phyloP scores from a whole-genome alignment of 1,140 invertebrate genomes.

The Maconellicoccus hirsutus region DNA sequence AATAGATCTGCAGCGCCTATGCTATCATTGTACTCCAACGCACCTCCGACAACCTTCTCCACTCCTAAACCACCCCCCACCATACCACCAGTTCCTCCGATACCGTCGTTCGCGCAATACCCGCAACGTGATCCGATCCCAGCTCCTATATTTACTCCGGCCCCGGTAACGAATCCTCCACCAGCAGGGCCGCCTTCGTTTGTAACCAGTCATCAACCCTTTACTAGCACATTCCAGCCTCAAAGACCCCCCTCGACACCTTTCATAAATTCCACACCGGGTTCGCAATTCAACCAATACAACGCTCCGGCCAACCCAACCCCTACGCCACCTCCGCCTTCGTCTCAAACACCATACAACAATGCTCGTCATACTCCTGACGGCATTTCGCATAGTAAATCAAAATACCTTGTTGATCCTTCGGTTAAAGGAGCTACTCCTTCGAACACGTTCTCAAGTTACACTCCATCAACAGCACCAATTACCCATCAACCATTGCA shows the following conservation, averaged over 20 bases:
- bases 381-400: not conserved
- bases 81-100: not conserved
- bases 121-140: too few relatives aligned
- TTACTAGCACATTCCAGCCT: not conserved
- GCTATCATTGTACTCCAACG: too few relatives aligned
- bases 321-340: not conserved
- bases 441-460: not conserved
- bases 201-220: too few relatives aligned
- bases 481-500: not conserved
- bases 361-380: not conserved
- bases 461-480: not conserved
- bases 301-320: not conserved
- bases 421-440: not conserved
- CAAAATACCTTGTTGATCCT: not conserved
- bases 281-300: not conserved
- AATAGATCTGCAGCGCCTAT: too few relatives aligned
- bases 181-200: too few relatives aligned
- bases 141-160: too few relatives aligned
- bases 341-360: conserved; percentile 12
- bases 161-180: too few relatives aligned
- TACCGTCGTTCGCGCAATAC: too few relatives aligned
- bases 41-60: not conserved
- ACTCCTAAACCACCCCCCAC: not conserved
- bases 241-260: not conserved
- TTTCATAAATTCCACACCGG: not conserved